These are phyloP conservation scores for Scolopax rusticola DNA, from an alignment of 2,797 vertebrate species.

Conservation along the genomic window DNA sequence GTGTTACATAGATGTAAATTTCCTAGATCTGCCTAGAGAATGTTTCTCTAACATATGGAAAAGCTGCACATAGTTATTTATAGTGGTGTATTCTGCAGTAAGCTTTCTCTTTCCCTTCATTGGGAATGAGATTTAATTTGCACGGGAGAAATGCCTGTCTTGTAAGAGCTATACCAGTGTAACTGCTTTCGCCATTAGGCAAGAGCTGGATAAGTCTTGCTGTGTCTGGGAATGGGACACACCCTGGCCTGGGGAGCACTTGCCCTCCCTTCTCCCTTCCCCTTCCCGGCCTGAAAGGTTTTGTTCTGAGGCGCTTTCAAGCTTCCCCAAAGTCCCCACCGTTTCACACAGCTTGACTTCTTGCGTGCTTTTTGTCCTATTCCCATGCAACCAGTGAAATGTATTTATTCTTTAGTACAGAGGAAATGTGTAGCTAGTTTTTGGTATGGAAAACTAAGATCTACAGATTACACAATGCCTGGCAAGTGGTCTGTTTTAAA, in stretches of 20 bases:
- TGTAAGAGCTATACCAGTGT: constrained; percentile 2
- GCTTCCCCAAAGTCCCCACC: rapidly evolving
- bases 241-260: neutral
- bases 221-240: neutral
- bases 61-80: neutral
- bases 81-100: rapidly evolving
- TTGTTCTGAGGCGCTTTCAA: rapidly evolving
- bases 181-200: constrained; percentile 15
- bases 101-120: neutral
- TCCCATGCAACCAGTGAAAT: neutral
- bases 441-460: neutral
- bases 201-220: neutral
- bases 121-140: neutral
- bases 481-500: neutral
- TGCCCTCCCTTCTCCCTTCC: neutral
- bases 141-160: neutral
- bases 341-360: neutral
- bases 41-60: rapidly evolving
- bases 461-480: rapidly evolving
- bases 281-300: neutral
- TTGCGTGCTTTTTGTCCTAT: neutral
- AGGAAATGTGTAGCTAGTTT: neutral
- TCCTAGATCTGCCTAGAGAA: neutral
- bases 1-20: neutral
- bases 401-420: neutral